Base-by-base conservation (phyloP, 37 sponge, comb jelly and placozoan genomes). In the Theonella swinhoei region DNA sequence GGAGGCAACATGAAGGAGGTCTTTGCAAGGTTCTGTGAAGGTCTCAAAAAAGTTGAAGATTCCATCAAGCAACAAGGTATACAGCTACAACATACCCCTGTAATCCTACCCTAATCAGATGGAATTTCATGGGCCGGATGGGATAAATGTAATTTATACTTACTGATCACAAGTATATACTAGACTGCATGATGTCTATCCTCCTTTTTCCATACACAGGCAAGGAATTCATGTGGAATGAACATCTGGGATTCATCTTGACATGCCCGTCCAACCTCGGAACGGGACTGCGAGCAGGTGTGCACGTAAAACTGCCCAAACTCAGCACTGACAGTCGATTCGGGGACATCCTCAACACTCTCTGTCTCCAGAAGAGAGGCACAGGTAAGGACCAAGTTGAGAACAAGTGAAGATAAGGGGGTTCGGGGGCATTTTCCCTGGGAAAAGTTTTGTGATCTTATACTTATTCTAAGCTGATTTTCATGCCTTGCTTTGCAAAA, bases 261-360 rank as follows among this genome's bases (percentile, higher is more conserved):
- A 85, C 91, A 67, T 96, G 97, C 58, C 97, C 97, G 32, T 88
- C 97, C 36, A 91, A 96, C 85, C 93, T 96, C 31, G 97, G 97
- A 17, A 96, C 97, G 23, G 97, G 90, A 4, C 72, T 96, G 87
- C 60, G 89, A 41, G 91, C 94, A 42, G 87, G 89, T 3, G 91
- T 96, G 7, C 91, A 91, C 80, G 80, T 96, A 54, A 91, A 91
- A 82, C 68, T 95, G 2, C 95, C 98, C 23, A 66, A 70, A 20
- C 83, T 87, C 26, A 60, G 64, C 39, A 76, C 39, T 23, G 76
- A 90, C 14, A 77, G 84, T 1, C 43, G 78, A 39, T 93, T 93
- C 62, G 59, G 58, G 42, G 78, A 31, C 34, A 83, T 93, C 64
- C 68, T 86, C 30, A 85, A 95, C 59, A 87, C 78, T 32, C 83